phyloP scores from a whole-genome alignment of 2,797 vertebrate species.

The Coranthus polyacanthus region DNA sequence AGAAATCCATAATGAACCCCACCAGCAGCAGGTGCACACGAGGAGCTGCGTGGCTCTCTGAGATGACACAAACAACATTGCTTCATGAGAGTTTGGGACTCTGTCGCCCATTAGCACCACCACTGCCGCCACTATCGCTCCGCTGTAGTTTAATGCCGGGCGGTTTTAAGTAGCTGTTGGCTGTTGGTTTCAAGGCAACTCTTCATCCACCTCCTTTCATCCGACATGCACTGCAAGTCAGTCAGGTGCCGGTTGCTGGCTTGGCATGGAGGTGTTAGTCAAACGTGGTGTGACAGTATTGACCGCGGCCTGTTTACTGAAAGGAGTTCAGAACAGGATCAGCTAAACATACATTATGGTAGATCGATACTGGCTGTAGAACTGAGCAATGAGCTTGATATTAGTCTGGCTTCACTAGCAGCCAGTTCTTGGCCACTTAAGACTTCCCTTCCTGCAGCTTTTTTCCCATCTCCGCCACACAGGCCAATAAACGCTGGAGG shows the following conservation, averaged over 20 bases:
- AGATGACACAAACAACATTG: constrained; percentile 76
- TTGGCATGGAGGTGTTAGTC: constrained; percentile 70
- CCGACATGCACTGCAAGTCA: constrained; percentile 52
- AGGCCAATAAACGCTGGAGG: constrained; percentile 58
- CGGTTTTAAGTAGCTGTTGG: constrained; percentile 48
- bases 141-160: constrained; percentile 25
- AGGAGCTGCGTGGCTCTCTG: constrained; percentile 56
- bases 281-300: constrained; percentile 77
- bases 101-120: constrained; percentile 71
- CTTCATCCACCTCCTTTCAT: constrained; percentile 31
- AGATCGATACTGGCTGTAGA: constrained; percentile 79
- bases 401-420: constrained; percentile 73
- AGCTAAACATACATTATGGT: constrained; percentile 84
- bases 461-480: constrained; percentile 48
- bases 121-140: constrained; percentile 7
- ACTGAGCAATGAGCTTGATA: constrained; percentile 79
- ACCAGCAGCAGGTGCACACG: constrained; percentile 81
- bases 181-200: constrained; percentile 24
- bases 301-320: constrained; percentile 80
- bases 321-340: constrained; percentile 80
- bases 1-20: constrained; percentile 82
- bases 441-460: constrained; percentile 55
- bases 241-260: constrained; percentile 54
- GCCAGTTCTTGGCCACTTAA: constrained; percentile 56
- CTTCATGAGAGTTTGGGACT: constrained; percentile 74